phyloP scores from a whole-genome alignment of 2,888 invertebrate species.

The Ennomos erosarius region DNA sequence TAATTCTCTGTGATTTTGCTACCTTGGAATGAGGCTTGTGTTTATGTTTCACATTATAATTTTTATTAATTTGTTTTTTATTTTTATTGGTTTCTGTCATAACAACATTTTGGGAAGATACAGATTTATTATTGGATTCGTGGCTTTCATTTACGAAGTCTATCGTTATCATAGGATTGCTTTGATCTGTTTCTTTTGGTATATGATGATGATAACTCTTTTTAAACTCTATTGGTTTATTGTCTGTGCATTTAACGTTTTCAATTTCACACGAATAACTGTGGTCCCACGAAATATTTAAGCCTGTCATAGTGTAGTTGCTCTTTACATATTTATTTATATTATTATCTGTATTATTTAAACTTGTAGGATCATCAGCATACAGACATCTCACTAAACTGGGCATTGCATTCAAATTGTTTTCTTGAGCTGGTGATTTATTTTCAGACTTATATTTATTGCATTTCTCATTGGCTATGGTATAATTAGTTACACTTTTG shows the following conservation, averaged over 20 bases:
- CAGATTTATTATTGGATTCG: constrained; percentile 25
- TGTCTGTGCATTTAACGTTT: not conserved
- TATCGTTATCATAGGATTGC: constrained; percentile 39
- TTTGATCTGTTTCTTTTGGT: constrained; percentile 35
- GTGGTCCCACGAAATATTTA: constrained; percentile 6
- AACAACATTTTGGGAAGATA: not conserved
- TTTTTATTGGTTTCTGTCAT: not conserved
- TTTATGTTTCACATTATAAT: constrained; percentile 17
- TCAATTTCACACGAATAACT: constrained; percentile 2
- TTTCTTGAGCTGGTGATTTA: constrained; percentile 18
- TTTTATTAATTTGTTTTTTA: constrained; percentile 11
- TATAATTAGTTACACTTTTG: constrained; percentile 45
- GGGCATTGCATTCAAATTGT: constrained; percentile 45
- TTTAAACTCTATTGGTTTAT: constrained; percentile 2
- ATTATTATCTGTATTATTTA: constrained; percentile 45
- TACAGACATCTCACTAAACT: constrained; percentile 55
- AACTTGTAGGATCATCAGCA: constrained; percentile 45
- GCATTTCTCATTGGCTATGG: constrained; percentile 34
- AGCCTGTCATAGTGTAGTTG: constrained; percentile 52
- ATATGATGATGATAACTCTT: constrained; percentile 6
- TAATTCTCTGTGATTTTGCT: constrained; percentile 30
- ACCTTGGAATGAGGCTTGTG: constrained; percentile 29
- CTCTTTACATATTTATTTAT: constrained; percentile 17
- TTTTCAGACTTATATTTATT: constrained; percentile 6
- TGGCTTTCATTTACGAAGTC: constrained; percentile 41